Evolutionary conservation across 2,113 vertebrate genomes (phyloP).

Genomic region (Bubo bubo): DNA sequence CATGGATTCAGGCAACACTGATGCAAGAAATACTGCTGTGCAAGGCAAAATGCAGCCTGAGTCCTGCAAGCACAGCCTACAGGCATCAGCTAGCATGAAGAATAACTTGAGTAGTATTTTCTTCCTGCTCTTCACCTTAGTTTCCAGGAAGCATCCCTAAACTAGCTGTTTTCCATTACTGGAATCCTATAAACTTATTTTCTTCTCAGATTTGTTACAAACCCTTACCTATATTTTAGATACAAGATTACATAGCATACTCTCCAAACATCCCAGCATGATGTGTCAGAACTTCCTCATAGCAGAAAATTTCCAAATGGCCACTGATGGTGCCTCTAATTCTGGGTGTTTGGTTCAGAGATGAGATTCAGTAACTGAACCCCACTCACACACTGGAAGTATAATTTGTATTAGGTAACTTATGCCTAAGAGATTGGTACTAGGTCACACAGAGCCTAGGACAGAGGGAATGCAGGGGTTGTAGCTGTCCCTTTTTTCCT

Average conservation of each 20-base stretch:
- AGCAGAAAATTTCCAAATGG: background rate
- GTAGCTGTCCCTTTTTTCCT: background rate
- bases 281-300: background rate
- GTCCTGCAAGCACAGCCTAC: background rate
- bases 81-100: background rate
- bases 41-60: background rate
- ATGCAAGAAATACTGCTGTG: background rate
- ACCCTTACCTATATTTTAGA: background rate
- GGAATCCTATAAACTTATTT: background rate
- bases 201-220: background rate
- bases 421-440: background rate
- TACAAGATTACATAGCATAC: background rate
- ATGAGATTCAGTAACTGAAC: background rate
- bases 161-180: background rate
- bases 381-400: background rate
- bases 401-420: background rate
- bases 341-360: background rate
- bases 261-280: background rate
- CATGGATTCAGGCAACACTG: rapidly evolving
- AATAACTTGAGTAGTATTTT: background rate
- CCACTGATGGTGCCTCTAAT: background rate
- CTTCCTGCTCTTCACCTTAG: background rate
- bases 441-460: background rate
- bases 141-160: background rate
- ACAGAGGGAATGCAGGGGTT: background rate